Conservation (phyloP, 35 echinoderm and acorn worm genomes). For the Amphiura filiformis region DNA sequence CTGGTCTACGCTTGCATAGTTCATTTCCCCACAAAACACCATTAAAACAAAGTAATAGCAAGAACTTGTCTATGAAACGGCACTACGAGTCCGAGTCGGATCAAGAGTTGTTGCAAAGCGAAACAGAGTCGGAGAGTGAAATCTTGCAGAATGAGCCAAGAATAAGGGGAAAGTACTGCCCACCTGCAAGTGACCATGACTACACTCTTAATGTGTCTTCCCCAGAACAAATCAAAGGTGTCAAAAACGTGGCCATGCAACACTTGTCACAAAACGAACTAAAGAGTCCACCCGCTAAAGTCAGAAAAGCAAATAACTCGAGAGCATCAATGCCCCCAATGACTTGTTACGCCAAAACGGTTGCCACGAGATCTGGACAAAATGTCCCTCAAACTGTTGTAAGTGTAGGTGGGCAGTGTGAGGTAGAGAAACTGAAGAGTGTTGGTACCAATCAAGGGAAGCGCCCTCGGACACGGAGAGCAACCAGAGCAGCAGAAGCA, state of each 20-base stretch:
- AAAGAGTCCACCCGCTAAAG: neutral
- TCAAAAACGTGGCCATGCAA: neutral
- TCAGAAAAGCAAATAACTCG: neutral
- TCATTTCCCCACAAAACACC: constrained; percentile 14
- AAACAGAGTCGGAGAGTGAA: neutral
- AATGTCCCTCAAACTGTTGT: neutral
- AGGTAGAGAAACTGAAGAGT: too few relatives aligned
- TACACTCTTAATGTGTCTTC: neutral
- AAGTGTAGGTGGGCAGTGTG: too few relatives aligned
- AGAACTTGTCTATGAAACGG: neutral
- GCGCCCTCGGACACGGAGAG: too few relatives aligned
- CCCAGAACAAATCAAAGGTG: neutral
- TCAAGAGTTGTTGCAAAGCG: neutral
- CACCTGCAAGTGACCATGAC: neutral
- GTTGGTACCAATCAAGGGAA: too few relatives aligned
- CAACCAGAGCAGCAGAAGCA: neutral
- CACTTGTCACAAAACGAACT: neutral
- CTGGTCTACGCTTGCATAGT: constrained; percentile 56
- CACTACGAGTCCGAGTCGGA: neutral
- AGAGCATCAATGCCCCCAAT: neutral
- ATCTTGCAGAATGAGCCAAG: neutral
- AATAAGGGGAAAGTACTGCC: neutral
- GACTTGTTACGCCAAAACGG: neutral
- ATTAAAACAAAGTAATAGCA: neutral
- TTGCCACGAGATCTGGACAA: neutral